These are phyloP conservation scores for Drosophila ohnishii DNA, from an alignment of 1,140 invertebrate genomes.

Conservation along the genomic window DNA sequence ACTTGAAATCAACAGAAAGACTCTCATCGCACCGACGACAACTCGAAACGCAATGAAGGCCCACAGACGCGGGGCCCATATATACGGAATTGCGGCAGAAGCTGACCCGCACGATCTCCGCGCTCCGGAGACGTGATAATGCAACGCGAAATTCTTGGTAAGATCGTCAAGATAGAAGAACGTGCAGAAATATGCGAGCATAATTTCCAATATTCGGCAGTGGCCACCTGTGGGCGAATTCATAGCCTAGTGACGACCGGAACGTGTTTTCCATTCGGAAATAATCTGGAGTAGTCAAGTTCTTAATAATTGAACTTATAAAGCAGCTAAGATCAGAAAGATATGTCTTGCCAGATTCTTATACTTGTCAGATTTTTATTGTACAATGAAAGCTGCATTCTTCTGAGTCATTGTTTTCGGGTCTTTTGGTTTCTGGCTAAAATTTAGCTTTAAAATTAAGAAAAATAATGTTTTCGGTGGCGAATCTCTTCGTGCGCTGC, in stretches of 20 bases:
- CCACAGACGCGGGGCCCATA: constrained; percentile 30
- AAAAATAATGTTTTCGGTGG: too few relatives aligned
- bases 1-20: constrained; percentile 21
- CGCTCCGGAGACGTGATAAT: constrained; percentile 44
- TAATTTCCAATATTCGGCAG: constrained; percentile 37
- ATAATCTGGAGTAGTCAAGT: not conserved
- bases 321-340: constrained; percentile 4
- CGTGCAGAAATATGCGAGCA: constrained; percentile 46
- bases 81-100: constrained; percentile 22
- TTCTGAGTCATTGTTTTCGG: not conserved
- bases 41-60: constrained; percentile 39
- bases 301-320: constrained; percentile 25
- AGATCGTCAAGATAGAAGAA: constrained; percentile 58
- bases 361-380: not conserved
- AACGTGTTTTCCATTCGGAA: constrained; percentile 35
- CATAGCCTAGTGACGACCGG: constrained; percentile 21
- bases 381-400: constrained; percentile 3
- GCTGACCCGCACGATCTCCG: constrained; percentile 48
- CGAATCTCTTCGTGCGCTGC: too few relatives aligned
- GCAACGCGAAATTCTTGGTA: constrained; percentile 49
- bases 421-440: not conserved
- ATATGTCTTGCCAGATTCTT: not conserved
- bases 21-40: constrained; percentile 25
- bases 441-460: too few relatives aligned
- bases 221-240: not conserved